A percentile compares a stretch with the other conserved stretches of the same genome.
Conservation (phyloP, 2,113 vertebrate genomes). For the Calidris pygmaea region DNA sequence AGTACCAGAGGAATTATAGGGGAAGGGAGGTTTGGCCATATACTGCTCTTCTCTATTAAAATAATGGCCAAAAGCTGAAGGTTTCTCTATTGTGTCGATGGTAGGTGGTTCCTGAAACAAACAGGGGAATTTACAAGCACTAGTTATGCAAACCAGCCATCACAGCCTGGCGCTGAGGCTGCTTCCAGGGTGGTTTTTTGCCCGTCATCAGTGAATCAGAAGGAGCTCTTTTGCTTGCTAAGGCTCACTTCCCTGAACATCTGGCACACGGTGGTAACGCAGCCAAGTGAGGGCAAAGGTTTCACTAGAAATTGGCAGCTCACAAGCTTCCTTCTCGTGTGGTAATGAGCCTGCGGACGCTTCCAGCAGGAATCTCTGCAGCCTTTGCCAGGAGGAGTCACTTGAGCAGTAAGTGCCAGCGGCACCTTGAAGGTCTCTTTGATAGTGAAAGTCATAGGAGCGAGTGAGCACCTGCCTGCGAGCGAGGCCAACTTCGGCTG, state of each 20-base stretch:
- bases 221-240: neutral
- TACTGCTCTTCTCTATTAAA: neutral
- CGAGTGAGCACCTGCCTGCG: slow-evolving; percentile 49
- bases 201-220: slow-evolving; percentile 1
- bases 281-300: slow-evolving; percentile 65
- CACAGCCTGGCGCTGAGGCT: neutral
- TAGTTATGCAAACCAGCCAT: neutral
- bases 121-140: neutral
- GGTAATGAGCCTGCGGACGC: neutral
- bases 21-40: neutral
- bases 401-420: neutral
- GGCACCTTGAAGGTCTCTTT: neutral
- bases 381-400: slow-evolving; percentile 35
- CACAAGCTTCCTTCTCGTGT: slow-evolving; percentile 4
- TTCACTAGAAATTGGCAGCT: slow-evolving; percentile 44
- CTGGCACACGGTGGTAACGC: slow-evolving; percentile 17
- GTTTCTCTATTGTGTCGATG: neutral
- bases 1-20: neutral
- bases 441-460: slow-evolving; percentile 33
- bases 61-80: neutral
- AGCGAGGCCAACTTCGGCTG: neutral
- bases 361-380: slow-evolving; percentile 15
- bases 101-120: slow-evolving; percentile 3
- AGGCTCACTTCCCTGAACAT: slow-evolving; percentile 28
- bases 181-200: neutral